These are phyloP conservation scores for Corvus moneduloides DNA, from an alignment of 2,113 vertebrate genomes.

Conservation along the genomic window DNA sequence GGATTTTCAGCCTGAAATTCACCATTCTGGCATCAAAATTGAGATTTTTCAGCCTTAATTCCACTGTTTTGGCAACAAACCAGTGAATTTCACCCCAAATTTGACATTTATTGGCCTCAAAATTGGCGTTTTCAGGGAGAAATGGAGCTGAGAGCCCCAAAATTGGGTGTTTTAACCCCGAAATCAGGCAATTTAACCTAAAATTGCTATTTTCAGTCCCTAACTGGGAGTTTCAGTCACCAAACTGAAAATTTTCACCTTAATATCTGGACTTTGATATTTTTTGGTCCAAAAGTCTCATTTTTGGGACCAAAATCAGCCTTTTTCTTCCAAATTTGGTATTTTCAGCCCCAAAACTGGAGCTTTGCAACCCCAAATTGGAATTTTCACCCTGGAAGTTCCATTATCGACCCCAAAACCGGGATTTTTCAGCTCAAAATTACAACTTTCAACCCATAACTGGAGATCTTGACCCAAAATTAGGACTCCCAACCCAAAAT, in stretches of 20 bases:
- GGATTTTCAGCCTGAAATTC: too few species aligned
- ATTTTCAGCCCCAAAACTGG: neutral
- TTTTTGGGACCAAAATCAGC: neutral
- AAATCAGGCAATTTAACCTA: neutral
- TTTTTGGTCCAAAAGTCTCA: neutral
- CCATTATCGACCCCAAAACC: too few species aligned
- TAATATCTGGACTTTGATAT: too few species aligned
- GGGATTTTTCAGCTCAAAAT: neutral
- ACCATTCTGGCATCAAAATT: too few species aligned
- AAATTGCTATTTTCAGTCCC: neutral
- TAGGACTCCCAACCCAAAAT: too few species aligned
- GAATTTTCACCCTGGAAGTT: neutral
- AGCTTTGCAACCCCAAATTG: rapidly evolving
- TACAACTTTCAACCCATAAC: neutral
- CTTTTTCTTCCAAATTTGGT: neutral
- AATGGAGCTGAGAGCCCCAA: too few species aligned
- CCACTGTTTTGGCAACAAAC: too few species aligned
- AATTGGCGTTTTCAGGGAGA: too few species aligned
- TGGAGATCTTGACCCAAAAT: neutral
- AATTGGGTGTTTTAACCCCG: neutral
- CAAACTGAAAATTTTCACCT: neutral
- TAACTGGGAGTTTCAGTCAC: neutral
- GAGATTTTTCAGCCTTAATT: too few species aligned
- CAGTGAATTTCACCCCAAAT: too few species aligned
- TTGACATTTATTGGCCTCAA: too few species aligned